These are phyloP conservation scores for Penaeus chinensis DNA, from an alignment of 1,140 invertebrate species.

Conservation along the genomic window DNA sequence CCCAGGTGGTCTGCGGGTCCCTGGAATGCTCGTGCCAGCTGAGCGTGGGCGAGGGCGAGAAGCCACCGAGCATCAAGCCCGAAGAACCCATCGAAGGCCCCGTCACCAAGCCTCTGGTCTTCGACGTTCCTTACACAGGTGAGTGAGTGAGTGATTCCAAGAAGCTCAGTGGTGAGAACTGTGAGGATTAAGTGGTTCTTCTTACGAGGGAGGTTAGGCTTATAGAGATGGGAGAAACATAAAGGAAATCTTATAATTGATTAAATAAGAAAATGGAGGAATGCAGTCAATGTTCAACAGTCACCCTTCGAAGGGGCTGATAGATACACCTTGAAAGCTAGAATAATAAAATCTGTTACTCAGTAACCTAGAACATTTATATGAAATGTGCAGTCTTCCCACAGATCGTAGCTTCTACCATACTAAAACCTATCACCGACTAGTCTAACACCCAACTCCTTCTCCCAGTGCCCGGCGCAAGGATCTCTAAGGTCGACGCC, in stretches of 20 bases:
- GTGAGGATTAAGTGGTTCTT: not conserved
- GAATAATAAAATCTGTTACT: too few species aligned
- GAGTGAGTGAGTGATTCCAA: slow-evolving; percentile 71
- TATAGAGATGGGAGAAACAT: too few species aligned
- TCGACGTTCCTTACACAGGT: slow-evolving; percentile 94
- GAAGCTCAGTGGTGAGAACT: not conserved
- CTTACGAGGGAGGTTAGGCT: too few species aligned
- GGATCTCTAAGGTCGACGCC: slow-evolving; percentile 86
- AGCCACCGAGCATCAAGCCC: slow-evolving; percentile 75
- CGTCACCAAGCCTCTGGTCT: slow-evolving; percentile 80
- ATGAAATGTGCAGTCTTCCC: too few species aligned
- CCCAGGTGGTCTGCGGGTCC: slow-evolving; percentile 52
- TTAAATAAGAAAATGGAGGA: too few species aligned
- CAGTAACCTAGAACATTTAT: too few species aligned
- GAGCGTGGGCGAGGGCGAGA: slow-evolving; percentile 63
- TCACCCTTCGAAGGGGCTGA: too few species aligned
- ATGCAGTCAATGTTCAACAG: too few species aligned
- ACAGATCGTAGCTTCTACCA: too few species aligned
- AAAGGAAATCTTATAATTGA: too few species aligned
- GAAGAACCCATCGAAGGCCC: slow-evolving; percentile 85
- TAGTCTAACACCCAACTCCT: not conserved
- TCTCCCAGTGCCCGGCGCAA: slow-evolving; percentile 82
- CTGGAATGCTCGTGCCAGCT: slow-evolving; percentile 58
- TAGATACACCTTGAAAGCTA: too few species aligned
- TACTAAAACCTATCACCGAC: too few species aligned